Percentiles rank a stretch among this genome's conserved stretches.
Conservation (phyloP, 2,797 vertebrate genomes). For the Tadarida brasiliensis region DNA sequence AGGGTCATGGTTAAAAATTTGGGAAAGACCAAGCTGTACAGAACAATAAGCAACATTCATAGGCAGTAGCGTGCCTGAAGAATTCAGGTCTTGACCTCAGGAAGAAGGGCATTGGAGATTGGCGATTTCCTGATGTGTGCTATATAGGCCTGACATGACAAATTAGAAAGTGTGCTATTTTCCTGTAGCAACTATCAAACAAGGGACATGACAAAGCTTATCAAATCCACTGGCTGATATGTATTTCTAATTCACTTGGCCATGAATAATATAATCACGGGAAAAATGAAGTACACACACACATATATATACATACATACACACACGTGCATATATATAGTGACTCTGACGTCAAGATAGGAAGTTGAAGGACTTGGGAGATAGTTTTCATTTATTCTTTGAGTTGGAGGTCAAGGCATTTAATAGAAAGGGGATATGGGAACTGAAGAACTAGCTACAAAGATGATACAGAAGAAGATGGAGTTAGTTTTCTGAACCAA, state of each 20-base stretch:
- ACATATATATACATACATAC: neutral
- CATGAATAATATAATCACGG: neutral
- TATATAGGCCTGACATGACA: neutral
- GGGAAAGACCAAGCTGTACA: neutral
- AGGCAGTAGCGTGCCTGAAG: neutral
- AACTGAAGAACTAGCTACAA: neutral
- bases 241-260: constrained; percentile 45
- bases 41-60: neutral
- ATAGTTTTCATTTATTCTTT: constrained; percentile 19
- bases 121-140: neutral
- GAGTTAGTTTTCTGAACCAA: constrained; percentile 27
- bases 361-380: neutral
- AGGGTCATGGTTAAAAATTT: neutral
- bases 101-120: neutral
- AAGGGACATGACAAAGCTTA: neutral
- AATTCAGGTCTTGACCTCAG: constrained; percentile 25
- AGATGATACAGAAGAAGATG: neutral
- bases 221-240: neutral
- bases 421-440: neutral
- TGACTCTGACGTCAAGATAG: neutral
- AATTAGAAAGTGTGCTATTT: constrained; percentile 11
- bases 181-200: constrained; percentile 23
- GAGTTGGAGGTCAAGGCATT: neutral
- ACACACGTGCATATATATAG: neutral
- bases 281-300: neutral